phyloP scores from a whole-genome alignment of 1,140 invertebrate genomes.

The Pectinophora gossypiella region DNA sequence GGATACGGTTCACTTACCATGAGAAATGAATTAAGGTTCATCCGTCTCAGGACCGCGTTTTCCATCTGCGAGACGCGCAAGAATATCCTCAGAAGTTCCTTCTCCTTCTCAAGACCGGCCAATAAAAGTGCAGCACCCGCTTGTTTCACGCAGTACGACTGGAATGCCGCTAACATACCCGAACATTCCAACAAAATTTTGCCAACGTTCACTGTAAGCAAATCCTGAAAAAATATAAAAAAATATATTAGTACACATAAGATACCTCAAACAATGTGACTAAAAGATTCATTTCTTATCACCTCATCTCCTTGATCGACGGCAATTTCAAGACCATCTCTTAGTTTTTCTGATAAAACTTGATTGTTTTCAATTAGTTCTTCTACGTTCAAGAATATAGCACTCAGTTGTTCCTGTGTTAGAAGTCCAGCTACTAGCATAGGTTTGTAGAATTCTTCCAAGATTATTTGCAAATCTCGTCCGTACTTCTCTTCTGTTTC shows the following conservation, averaged over 20 bases:
- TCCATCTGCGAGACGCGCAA: slow-evolving; percentile 97
- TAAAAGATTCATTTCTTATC: slow-evolving; percentile 21
- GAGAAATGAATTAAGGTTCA: slow-evolving; percentile 97
- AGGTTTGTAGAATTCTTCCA: slow-evolving; percentile 95
- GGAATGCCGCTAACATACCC: slow-evolving; percentile 94
- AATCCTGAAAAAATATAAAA: slow-evolving; percentile 82
- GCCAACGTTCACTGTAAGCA: slow-evolving; percentile 92
- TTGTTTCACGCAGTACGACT: slow-evolving; percentile 95
- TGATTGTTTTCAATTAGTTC: slow-evolving; percentile 93
- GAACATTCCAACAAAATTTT: slow-evolving; percentile 94
- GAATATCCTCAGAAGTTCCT: slow-evolving; percentile 95
- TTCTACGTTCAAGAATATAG: slow-evolving; percentile 95
- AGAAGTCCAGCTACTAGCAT: slow-evolving; percentile 92
- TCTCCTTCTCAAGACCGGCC: slow-evolving; percentile 95
- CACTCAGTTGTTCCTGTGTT: slow-evolving; percentile 87
- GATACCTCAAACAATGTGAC: no score
- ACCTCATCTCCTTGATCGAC: slow-evolving; percentile 83
- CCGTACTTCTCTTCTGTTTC: slow-evolving; percentile 98
- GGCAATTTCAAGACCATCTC: slow-evolving; percentile 91
- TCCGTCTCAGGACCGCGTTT: slow-evolving; percentile 91
- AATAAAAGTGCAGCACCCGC: slow-evolving; percentile 91
- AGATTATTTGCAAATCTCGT: slow-evolving; percentile 91
- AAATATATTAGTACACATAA: background rate
- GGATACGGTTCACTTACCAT: slow-evolving; percentile 88
- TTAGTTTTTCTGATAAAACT: slow-evolving; percentile 88